These are phyloP conservation scores for Caenorhabditis sinica DNA, from an alignment of 2,888 invertebrate genomes.

Conservation along the genomic window DNA sequence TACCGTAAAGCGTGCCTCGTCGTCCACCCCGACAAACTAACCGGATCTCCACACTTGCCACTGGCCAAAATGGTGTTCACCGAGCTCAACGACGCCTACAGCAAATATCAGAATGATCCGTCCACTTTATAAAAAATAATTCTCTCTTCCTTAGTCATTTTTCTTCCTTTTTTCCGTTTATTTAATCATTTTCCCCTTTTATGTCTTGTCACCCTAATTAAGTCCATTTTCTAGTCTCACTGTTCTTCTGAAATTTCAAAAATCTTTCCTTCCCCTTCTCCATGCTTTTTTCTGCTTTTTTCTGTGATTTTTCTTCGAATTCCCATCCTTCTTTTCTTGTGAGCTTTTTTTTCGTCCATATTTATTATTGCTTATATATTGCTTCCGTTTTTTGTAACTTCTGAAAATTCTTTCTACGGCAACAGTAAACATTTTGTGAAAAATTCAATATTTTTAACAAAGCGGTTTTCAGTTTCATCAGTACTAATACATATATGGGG, in stretches of 20 bases:
- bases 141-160: too few relatives aligned
- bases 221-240: constrained; percentile 5
- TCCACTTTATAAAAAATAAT: constrained; percentile 70
- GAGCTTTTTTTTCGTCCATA: constrained; percentile 16
- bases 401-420: not conserved
- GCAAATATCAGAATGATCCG: constrained; percentile 87
- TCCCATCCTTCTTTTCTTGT: constrained; percentile 9
- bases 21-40: constrained; percentile 96
- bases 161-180: constrained; percentile 13
- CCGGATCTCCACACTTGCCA: constrained; percentile 88
- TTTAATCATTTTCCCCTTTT: constrained; percentile 14
- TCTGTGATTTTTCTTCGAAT: constrained; percentile 4
- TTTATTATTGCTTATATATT: constrained; percentile 14
- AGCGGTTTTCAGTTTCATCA: not conserved
- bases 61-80: constrained; percentile 97
- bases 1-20: constrained; percentile 96
- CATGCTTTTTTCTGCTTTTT: not conserved
- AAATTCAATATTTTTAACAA: too few relatives aligned
- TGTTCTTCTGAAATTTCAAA: not conserved
- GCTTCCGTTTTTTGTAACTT: not conserved
- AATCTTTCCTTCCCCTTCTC: constrained; percentile 2
- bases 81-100: constrained; percentile 99
- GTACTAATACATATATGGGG: too few relatives aligned
- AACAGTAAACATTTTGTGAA: not conserved
- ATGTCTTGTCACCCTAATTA: not conserved